These are phyloP conservation scores for Drosophila peninsularis DNA, from an alignment of 2,888 invertebrate genomes.

Conservation along the genomic window DNA sequence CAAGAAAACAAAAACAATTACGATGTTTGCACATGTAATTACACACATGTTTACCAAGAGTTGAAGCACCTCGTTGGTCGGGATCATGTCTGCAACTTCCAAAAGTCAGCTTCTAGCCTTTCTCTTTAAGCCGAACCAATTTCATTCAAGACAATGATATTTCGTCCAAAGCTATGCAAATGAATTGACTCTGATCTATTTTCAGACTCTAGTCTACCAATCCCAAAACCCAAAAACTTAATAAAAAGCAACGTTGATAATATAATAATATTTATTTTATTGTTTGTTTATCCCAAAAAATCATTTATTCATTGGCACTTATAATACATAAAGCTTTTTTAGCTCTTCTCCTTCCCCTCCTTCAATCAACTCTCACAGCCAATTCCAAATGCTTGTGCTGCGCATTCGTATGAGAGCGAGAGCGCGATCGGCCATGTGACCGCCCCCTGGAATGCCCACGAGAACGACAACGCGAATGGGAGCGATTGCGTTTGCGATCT, in stretches of 20 bases:
- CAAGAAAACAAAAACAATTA: constrained; percentile 34
- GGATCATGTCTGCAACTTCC: not conserved
- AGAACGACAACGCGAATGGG: constrained; percentile 55
- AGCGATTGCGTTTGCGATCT: constrained; percentile 52
- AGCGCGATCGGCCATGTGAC: constrained; percentile 61
- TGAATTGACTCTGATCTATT: too few species aligned
- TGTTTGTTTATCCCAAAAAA: not conserved
- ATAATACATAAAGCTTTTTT: not conserved
- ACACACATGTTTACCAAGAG: constrained; percentile 46
- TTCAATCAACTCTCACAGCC: constrained; percentile 25
- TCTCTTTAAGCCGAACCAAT: not conserved
- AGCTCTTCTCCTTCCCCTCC: not conserved
- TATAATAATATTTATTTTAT: not conserved
- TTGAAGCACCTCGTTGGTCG: not conserved
- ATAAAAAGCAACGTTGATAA: not conserved
- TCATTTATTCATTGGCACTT: not conserved
- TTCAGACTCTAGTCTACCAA: not conserved
- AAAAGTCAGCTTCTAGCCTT: not conserved
- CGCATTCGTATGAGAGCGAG: constrained; percentile 56
- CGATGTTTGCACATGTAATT: constrained; percentile 64
- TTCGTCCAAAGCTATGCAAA: too few species aligned
- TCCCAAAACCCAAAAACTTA: not conserved
- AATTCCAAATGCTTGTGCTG: constrained; percentile 25
- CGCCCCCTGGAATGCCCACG: constrained; percentile 63
- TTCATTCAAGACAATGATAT: not conserved